phyloP scores from a whole-genome alignment of 30 jellyfish, hydroid and myxozoan genomes.

The Morbakka virulenta region DNA sequence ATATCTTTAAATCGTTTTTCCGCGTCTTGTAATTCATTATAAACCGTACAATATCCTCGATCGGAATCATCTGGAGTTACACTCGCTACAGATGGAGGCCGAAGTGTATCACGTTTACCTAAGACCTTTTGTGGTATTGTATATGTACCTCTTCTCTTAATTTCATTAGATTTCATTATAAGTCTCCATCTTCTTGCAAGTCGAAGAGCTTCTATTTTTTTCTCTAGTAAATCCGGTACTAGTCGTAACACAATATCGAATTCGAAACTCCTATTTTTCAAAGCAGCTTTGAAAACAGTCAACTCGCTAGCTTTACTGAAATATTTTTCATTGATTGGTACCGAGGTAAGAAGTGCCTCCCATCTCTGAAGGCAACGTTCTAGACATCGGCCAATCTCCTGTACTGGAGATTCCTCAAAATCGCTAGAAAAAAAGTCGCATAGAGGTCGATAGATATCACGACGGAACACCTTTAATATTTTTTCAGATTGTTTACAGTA shows the following conservation, averaged over 20 bases:
- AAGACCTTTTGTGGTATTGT: slow-evolving; percentile 40
- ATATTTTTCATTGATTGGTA: slow-evolving; percentile 50
- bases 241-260: slow-evolving; percentile 65
- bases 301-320: slow-evolving; percentile 78
- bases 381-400: slow-evolving; percentile 44
- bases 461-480: slow-evolving; percentile 54
- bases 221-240: slow-evolving; percentile 85
- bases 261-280: slow-evolving; percentile 62
- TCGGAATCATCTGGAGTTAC: slow-evolving; percentile 29
- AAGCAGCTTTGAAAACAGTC: slow-evolving; percentile 44
- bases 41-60: slow-evolving; percentile 14
- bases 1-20: slow-evolving; percentile 47
- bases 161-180: slow-evolving; percentile 49
- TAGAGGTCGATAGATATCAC: slow-evolving; percentile 78
- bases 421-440: slow-evolving; percentile 60
- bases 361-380: slow-evolving; percentile 70
- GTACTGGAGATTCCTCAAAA: slow-evolving; percentile 16
- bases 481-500: slow-evolving; percentile 68
- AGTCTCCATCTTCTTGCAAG: slow-evolving; percentile 84
- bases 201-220: slow-evolving; percentile 68
- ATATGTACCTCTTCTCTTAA: slow-evolving; percentile 82
- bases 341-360: slow-evolving; percentile 57
- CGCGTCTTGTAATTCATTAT: slow-evolving; percentile 10
- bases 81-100: background rate
- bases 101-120: background rate